Percentiles rank a stretch among this genome's conserved stretches.
Evolutionary conservation across 2,888 invertebrate genomes (phyloP).

Genomic region (Diplolepis rosae): DNA sequence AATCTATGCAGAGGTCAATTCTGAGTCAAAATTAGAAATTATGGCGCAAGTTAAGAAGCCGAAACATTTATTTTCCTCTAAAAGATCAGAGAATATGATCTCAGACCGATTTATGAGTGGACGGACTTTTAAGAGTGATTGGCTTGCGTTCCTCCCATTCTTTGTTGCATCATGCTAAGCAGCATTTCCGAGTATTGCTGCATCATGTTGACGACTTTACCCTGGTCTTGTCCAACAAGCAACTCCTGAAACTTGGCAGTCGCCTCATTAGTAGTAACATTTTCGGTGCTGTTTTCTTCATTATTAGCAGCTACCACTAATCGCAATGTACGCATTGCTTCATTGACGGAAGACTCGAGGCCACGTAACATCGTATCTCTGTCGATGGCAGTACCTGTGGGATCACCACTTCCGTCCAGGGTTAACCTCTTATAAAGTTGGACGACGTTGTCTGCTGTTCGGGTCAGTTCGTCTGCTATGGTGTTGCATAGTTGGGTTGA

Average conservation of each 20-base stretch:
- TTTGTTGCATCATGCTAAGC: conserved; percentile 78
- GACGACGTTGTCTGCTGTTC: conserved; percentile 82
- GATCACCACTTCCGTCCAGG: conserved; percentile 74
- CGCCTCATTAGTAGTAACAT: conserved; percentile 72
- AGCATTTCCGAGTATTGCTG: conserved; percentile 79
- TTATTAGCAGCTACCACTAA: conserved; percentile 64
- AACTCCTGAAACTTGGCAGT: conserved; percentile 75
- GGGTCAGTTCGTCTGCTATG: conserved; percentile 79
- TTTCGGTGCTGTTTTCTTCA: conserved; percentile 49
- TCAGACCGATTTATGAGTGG: conserved; percentile 18
- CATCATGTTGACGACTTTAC: conserved; percentile 77
- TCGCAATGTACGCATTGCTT: conserved; percentile 72
- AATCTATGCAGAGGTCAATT: background rate
- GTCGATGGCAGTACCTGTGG: conserved; percentile 62
- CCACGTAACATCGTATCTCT: conserved; percentile 74
- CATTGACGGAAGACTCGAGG: conserved; percentile 71
- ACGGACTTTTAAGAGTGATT: conserved; percentile 63
- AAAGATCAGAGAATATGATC: conserved; percentile 26
- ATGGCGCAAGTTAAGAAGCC: background rate
- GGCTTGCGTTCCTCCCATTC: conserved; percentile 72
- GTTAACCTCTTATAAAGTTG: conserved; percentile 81
- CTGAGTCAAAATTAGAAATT: background rate
- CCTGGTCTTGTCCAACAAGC: conserved; percentile 73
- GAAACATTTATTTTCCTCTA: conserved; percentile 22
- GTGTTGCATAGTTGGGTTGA: conserved; percentile 79